Evolutionary conservation across 2,888 invertebrate genomes (phyloP), one percentile per base, ranked within the genome.

Genomic region (Cabera pusaria): DNA sequence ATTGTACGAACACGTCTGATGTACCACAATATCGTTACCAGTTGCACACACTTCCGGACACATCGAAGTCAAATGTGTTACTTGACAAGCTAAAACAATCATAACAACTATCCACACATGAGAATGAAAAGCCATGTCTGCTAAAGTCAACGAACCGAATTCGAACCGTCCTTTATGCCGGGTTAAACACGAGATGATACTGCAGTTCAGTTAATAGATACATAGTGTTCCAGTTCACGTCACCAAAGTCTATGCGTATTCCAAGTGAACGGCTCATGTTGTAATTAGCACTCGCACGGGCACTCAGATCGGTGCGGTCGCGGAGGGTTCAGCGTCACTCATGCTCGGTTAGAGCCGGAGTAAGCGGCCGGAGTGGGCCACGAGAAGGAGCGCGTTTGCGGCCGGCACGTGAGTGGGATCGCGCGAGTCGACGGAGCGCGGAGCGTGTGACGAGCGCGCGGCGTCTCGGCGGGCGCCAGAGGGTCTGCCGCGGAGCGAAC

Each of bases 111-210:
- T 78, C 45, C 35, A 42, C 35, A 18, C 12, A 17, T 36, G 31
- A 16, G 72, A 64, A 56, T 64, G 60, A 54, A 67, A 63, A 74
- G 83, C 84, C 87, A 88, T 88, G 59, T 75, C 75, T 68, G 59
- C 54, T 35, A 55, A 31, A 52, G 41, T 56, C 49, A 14, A 14
- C 2, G 14, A 14, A 40, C 31, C 56, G 33, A 26, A 44, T 36
- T 46, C 43, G 49, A 35, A 38, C 50, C 54, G 51, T 38, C 37
- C 49, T 60, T 74, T 79, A 84, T 49, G 78, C 80, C 44, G 84
- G 83, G 67, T 81, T 84, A 52, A 81, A 75, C 64, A 77, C 71
- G 59, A 79, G 67, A 59, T 75, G 59, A 48, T 70, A 70, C 56
- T 70, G 71, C 46, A 73, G 56, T 68, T 68, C 63, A 61, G 66